Base-by-base conservation (phyloP, 2,888 invertebrate genomes). In the Archaeoteleia sp. region DNA sequence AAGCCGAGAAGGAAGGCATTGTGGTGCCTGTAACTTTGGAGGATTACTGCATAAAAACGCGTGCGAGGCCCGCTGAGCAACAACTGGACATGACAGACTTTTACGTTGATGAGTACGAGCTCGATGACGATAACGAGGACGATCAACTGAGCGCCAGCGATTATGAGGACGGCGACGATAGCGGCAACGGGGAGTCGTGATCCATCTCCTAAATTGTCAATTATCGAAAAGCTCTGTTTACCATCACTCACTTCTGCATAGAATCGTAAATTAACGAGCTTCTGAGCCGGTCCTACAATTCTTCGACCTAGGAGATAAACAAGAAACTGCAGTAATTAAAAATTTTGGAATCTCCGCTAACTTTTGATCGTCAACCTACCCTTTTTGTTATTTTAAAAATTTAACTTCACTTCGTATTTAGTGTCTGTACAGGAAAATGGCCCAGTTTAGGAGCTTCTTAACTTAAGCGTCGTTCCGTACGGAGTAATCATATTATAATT, bases 21-120 rank as follows among this genome's bases (percentile, higher is more conserved):
- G 93, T 93, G 51, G 98, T 99, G 77, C 99, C 98, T 7, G 91
- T 95, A 77, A 99, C 99, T 1, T 88, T 98, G 83, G 98, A 99
- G 88, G 99, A 99, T 86, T 98, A 98, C 87, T 98, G 98, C 87
- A 95, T 98, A 82, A 95, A 95, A 86, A 94, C 95, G 37, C 92
- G 93, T 86, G 93, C 95, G 74, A 95, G 95, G 87, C 93, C 95
- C 7, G 90, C 92, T 75, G 93, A 95, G 79, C 93, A 94, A 73
- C 88, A 90, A 86, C 87, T 93, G 75, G 97, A 97, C 85, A 94
- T 96, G 91, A 95, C 95, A 74, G 98, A 97, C 86, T 97, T 96
- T 87, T 97, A 97, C 87, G 96, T 96, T 82, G 96, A 96, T 84
- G 96, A 96, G 83, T 96, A 96, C 84, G 96, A 95, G 83, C 89